These are phyloP conservation scores for Zaprionus capensis DNA, from an alignment of 1,140 invertebrate species.

Conservation along the genomic window DNA sequence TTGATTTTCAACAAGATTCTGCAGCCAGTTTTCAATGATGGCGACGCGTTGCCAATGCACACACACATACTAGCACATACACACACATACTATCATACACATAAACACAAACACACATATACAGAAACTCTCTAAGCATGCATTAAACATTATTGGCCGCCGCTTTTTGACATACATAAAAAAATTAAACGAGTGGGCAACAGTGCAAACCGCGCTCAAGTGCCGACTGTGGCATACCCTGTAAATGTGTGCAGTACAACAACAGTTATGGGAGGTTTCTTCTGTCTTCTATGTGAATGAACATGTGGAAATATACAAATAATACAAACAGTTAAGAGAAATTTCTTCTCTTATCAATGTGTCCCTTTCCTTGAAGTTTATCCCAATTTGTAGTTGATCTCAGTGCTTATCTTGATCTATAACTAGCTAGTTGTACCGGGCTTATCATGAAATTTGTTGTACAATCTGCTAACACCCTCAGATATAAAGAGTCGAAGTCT, in stretches of 20 bases:
- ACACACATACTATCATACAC: conserved; percentile 14
- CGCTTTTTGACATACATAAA: conserved; percentile 19
- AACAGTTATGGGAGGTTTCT: background rate
- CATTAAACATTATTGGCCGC: conserved; percentile 28
- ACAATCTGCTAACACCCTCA: no score
- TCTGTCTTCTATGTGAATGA: no score
- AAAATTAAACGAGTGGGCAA: background rate
- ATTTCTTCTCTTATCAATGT: no score
- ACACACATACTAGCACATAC: conserved; percentile 17
- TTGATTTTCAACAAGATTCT: conserved; percentile 67
- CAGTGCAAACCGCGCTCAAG: background rate
- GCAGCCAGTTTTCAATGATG: conserved; percentile 53
- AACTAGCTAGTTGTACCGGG: no score
- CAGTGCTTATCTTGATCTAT: no score
- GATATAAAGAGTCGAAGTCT: no score
- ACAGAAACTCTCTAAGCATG: conserved; percentile 12
- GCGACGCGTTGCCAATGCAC: conserved; percentile 36
- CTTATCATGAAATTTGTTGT: no score
- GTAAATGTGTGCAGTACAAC: background rate
- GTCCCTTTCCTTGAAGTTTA: no score
- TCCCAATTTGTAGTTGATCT: no score
- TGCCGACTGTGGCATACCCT: background rate
- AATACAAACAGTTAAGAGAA: no score
- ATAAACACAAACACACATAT: conserved; percentile 1
- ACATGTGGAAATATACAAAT: no score